phyloP scores from a whole-genome alignment of 2,113 vertebrate species.

The Microcebus lehilahytsara region DNA sequence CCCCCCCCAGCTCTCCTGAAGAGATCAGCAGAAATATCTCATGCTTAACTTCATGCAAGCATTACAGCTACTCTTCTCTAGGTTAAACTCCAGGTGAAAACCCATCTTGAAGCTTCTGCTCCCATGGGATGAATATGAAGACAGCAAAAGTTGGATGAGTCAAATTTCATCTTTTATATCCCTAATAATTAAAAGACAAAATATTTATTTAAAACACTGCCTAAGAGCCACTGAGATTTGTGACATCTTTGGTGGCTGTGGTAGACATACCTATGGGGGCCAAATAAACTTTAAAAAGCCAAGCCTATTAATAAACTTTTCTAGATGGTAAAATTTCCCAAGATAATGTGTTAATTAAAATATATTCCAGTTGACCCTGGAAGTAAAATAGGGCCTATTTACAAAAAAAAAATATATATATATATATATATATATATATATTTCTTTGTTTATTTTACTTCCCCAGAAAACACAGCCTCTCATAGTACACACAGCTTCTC shows the following conservation, averaged over 20 bases:
- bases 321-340: neutral
- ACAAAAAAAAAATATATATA: neutral
- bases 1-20: neutral
- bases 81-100: neutral
- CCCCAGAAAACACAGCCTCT: neutral
- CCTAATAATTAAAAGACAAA: neutral
- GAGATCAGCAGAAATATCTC: neutral
- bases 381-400: neutral
- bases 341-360: neutral
- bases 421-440: neutral
- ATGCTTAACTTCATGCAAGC: neutral
- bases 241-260: neutral
- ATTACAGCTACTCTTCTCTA: neutral
- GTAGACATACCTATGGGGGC: neutral
- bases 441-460: neutral
- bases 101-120: neutral
- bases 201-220: conserved; percentile 28
- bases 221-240: neutral
- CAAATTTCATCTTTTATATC: neutral
- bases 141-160: neutral
- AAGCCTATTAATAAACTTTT: neutral
- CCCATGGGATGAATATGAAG: neutral
- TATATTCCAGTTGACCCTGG: neutral
- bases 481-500: neutral
- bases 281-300: neutral